phyloP scores from a whole-genome alignment of 2,888 invertebrate species.

The Pyralis farinalis region DNA sequence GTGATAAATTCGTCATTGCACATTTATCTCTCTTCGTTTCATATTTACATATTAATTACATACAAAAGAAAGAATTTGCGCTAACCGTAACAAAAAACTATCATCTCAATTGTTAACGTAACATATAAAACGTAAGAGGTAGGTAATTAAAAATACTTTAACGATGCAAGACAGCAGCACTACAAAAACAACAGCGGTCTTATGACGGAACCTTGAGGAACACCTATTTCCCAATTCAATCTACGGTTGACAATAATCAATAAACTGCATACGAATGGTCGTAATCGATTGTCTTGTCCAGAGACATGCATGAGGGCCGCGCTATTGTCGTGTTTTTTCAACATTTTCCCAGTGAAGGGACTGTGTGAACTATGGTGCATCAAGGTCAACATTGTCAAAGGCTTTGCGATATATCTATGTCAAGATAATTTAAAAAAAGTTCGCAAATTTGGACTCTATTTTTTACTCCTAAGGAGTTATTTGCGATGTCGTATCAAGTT shows the following conservation, averaged over 20 bases:
- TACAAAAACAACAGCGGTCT: slow-evolving; percentile 35
- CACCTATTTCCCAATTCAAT: slow-evolving; percentile 62
- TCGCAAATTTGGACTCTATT: slow-evolving; percentile 16
- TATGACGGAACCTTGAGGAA: slow-evolving; percentile 46
- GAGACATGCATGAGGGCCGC: slow-evolving; percentile 58
- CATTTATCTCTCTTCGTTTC: too few relatives aligned
- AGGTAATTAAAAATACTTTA: slow-evolving; percentile 16
- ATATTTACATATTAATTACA: too few relatives aligned
- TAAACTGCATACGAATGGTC: slow-evolving; percentile 64
- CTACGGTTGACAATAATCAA: slow-evolving; percentile 69
- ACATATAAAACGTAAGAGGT: background rate
- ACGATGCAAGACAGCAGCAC: slow-evolving; percentile 28
- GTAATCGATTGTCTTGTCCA: slow-evolving; percentile 76
- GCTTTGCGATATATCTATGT: slow-evolving; percentile 43
- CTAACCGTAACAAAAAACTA: too few relatives aligned
- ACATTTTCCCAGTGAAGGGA: slow-evolving; percentile 77
- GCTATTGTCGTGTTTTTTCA: slow-evolving; percentile 73
- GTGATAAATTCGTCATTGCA: too few relatives aligned
- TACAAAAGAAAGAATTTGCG: too few relatives aligned
- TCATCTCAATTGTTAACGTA: too few relatives aligned
- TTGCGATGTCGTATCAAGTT: slow-evolving; percentile 7
- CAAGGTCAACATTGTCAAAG: slow-evolving; percentile 72
- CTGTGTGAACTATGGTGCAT: slow-evolving; percentile 69
- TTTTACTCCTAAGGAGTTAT: slow-evolving; percentile 10
- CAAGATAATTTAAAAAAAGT: slow-evolving; percentile 17